Base-by-base conservation (phyloP, 37 sponge, comb jelly and placozoan species). In the Hormiphora californensis region DNA sequence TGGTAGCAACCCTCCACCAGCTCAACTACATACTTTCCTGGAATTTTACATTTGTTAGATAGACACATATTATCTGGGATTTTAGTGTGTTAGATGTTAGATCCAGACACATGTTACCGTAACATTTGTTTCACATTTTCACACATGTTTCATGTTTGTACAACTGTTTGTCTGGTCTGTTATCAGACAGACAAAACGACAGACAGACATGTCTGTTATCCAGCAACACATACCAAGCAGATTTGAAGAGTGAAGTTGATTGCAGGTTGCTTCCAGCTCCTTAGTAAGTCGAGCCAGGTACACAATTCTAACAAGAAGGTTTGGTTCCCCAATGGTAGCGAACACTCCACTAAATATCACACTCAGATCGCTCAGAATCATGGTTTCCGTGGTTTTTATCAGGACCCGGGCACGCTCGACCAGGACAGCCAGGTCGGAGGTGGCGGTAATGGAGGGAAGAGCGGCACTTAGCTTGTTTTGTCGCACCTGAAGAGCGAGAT, bases 361-460 rank as follows among this genome's bases (percentile, higher is more conserved):
- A 1, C 46, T 19, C 81, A 73, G 40, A 21, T 73, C 81, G 17
- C 28, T 46, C 3, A 73, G 21, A 36, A 36, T 36, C 81, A 27
- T 27, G 1, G 40, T 46, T 33, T 73, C 12, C 19, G 81, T 73
- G 9, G 43, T 23, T 11, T 36, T 33, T 9, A 73, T 19, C 3
- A 73, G 22, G 3, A n/a, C 5, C 46, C 43, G 32, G 12, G 43
- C 43, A 4, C 81, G 41, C 4, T 33, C 43, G 81, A 43, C 40
- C 46, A 73, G 43, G 46, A 73, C 81, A 43, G 43, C 21, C 11
- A 73, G 46, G 44, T 73, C 81, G n/a, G 81, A 73, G 12, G 39
- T 32, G 15, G 81, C 44, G 46, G 41, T 73, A 7, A 73, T 33
- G 3, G 43, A 1, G 27, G 81, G 81, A 0, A 73, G 81, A n/a